Evolutionary conservation across 2,888 invertebrate species (phyloP).

Genomic region (Cheilosia pagana): DNA sequence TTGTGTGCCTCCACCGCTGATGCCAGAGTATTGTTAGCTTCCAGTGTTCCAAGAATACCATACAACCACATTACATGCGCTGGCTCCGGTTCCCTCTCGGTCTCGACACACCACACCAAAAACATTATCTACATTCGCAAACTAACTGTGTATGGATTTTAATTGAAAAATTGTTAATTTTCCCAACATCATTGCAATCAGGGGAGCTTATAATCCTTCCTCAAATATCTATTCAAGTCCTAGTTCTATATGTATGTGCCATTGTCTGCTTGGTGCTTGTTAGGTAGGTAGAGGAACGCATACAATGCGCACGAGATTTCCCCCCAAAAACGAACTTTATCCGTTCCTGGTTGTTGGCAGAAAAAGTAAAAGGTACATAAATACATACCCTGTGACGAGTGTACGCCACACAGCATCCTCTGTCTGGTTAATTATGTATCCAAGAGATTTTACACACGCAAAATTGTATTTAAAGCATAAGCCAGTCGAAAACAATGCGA

Average conservation of each 20-base stretch:
- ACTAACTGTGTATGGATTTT: constrained; percentile 82
- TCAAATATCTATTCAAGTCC: constrained; percentile 14
- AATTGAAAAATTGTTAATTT: constrained; percentile 84
- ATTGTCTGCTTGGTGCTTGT: too few species aligned
- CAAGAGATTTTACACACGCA: constrained; percentile 40
- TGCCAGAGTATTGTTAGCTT: constrained; percentile 27
- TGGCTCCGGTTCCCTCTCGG: neutral
- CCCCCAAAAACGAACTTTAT: constrained; percentile 27
- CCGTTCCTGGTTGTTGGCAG: constrained; percentile 11
- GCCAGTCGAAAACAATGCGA: constrained; percentile 29
- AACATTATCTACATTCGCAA: constrained; percentile 4
- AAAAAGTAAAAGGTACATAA: neutral
- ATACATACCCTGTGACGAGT: neutral
- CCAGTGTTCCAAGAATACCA: constrained; percentile 21
- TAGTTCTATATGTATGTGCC: constrained; percentile 1
- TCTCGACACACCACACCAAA: neutral
- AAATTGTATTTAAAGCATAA: constrained; percentile 30
- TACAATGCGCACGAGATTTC: constrained; percentile 26
- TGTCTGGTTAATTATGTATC: constrained; percentile 44
- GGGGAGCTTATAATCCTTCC: constrained; percentile 40
- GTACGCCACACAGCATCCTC: constrained; percentile 20
- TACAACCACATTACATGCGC: constrained; percentile 27
- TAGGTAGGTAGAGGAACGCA: neutral
- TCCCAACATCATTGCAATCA: constrained; percentile 77
- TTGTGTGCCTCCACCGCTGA: neutral